Percentiles rank a stretch among this genome's conserved stretches.
phyloP scores from a whole-genome alignment of 2,113 vertebrate genomes.

The Etia nguti region DNA sequence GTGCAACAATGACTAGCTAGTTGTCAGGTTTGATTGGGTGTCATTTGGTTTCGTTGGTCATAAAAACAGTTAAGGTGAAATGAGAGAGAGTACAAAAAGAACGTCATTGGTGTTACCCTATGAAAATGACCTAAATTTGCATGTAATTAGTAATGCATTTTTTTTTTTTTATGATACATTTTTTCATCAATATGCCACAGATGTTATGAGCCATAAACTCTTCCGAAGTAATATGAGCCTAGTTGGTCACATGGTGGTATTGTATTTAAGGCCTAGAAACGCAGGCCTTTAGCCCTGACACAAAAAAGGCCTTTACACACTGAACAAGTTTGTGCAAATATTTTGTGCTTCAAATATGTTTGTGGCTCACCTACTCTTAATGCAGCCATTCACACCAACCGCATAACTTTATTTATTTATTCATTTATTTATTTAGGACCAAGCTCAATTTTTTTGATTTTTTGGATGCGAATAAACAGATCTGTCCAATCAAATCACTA shows the following conservation, averaged over 20 bases:
- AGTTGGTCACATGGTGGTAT: not conserved
- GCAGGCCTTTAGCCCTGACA: not conserved
- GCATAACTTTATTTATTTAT: not conserved
- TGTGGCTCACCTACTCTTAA: not conserved
- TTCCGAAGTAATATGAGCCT: not conserved
- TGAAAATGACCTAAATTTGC: not conserved
- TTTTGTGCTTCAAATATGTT: not conserved
- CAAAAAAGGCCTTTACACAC: not conserved
- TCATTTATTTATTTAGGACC: not conserved
- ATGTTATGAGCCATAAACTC: not conserved
- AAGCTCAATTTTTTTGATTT: not conserved
- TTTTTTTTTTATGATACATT: too few relatives aligned
- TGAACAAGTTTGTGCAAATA: not conserved
- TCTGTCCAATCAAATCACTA: not conserved
- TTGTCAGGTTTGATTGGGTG: not conserved
- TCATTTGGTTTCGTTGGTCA: not conserved
- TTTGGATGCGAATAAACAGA: not conserved
- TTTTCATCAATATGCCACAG: not conserved
- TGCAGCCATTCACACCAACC: not conserved
- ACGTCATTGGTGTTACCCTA: not conserved
- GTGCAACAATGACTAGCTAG: not conserved
- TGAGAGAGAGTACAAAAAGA: not conserved
- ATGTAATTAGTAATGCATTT: not conserved
- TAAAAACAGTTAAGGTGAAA: not conserved
- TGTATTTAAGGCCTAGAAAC: not conserved